Percentiles rank a stretch among this genome's conserved stretches.
These are phyloP conservation scores for Eucriotettix oculatus DNA, from an alignment of 2,888 invertebrate species.

Conservation along the genomic window DNA sequence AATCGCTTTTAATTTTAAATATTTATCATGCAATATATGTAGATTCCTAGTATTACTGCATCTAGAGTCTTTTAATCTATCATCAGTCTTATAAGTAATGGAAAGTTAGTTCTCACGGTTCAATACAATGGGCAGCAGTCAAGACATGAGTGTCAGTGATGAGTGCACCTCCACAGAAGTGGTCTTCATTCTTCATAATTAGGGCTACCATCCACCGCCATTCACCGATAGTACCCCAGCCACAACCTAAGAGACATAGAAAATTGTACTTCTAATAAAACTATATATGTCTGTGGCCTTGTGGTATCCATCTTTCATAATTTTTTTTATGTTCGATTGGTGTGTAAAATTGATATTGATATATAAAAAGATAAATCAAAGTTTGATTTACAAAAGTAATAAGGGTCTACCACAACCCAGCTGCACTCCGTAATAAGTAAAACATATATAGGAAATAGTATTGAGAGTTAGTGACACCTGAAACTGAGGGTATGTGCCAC, in stretches of 20 bases:
- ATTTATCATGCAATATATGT: no score
- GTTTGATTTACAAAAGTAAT: no score
- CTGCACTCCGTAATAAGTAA: no score
- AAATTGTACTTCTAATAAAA: not conserved
- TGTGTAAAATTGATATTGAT: no score
- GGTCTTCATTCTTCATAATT: conserved; percentile 38
- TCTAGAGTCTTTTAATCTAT: no score
- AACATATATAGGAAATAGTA: no score
- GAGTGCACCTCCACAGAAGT: conserved; percentile 65
- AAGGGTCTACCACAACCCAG: no score
- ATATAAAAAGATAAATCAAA: no score
- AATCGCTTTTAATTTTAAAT: no score
- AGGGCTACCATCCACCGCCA: conserved; percentile 80
- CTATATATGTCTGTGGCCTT: not conserved
- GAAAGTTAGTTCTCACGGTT: conserved; percentile 28
- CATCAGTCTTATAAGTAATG: not conserved
- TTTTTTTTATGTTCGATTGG: not conserved
- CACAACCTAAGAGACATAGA: conserved; percentile 25
- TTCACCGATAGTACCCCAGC: conserved; percentile 42
- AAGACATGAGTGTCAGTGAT: conserved; percentile 64
- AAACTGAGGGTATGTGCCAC: no score
- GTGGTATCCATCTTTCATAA: not conserved
- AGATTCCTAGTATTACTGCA: no score
- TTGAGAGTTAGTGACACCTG: no score
- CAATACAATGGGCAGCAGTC: conserved; percentile 59